Base-by-base conservation (phyloP, 2,797 vertebrate genomes). In the Antrozous pallidus region DNA sequence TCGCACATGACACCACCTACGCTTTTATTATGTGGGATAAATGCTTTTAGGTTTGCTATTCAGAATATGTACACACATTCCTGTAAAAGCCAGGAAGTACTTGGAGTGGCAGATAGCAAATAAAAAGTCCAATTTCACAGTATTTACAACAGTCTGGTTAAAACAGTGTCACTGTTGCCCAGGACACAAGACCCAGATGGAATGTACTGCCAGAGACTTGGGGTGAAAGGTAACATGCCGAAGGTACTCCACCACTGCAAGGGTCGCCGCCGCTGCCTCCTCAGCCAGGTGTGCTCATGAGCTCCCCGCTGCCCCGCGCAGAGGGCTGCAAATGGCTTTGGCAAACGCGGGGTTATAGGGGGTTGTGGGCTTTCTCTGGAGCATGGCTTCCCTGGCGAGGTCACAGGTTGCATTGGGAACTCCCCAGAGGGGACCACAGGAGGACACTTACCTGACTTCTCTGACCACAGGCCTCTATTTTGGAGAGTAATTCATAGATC, bases 251-350 rank as follows among this genome's bases (percentile, higher is more conserved):
- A 65, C n/a, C 63, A n/a, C 61, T 63, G 31, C 14, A 45, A 26
- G 70, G 13, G 40, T 42, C 70, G 9, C 2, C 2, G 0, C 11
- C 2, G 28, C 11, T 1, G 28, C 4, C 14, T 22, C 9, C 3
- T 1, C 0, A 36, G 11, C 70, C 12, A 2, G 8, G 8, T 0
- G 14, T n/a, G 58, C 2, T 54, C 3, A 16, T 2, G 12, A 45
- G 0, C 6, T 12, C 28, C 14, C 63, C 0, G 6, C 8, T 0
- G 36, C 3, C 0, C 10, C 0, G 16, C 1, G 11, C 18, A 24
- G 10, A 71, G 12, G 49, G 47, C 4, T 14, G 51, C 16, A 14
- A 0, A 2, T 0, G 1, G n/a, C 18, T 65, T 8, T 28, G 54
- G 74, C 67, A 38, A 36, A 47, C 1, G 49, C 9, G 12, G 51